Percentiles rank a stretch among this genome's conserved stretches.
These are phyloP conservation scores for Pelusios castaneus DNA, from an alignment of 2,113 vertebrate species.

Conservation along the genomic window DNA sequence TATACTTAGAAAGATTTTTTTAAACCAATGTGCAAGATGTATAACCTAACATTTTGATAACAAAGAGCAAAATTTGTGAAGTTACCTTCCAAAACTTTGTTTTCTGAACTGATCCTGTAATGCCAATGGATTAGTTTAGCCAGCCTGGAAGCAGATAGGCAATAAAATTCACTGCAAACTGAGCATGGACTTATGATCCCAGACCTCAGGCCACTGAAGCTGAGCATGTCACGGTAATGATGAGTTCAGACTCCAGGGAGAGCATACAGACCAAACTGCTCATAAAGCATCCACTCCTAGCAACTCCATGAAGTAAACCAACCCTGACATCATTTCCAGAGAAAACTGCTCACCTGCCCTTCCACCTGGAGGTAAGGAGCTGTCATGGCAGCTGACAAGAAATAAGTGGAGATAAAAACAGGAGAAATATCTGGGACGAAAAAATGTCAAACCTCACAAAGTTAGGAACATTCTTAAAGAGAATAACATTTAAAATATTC, in stretches of 20 bases:
- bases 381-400: constrained; percentile 17
- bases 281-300: background rate
- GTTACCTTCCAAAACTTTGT: background rate
- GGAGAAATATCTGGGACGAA: constrained; percentile 55
- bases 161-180: background rate
- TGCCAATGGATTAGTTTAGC: background rate
- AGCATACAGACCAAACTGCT: constrained; percentile 25
- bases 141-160: background rate
- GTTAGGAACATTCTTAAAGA: background rate
- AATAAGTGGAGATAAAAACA: constrained; percentile 15
- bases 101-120: background rate
- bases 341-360: constrained; percentile 39
- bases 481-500: background rate
- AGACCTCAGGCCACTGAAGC: background rate
- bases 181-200: constrained; percentile 1
- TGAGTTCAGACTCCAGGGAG: constrained; percentile 20
- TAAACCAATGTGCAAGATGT: background rate
- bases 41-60: background rate
- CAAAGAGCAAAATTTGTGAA: background rate
- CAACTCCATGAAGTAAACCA: background rate
- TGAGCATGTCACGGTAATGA: background rate
- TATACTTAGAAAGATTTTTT: rapidly evolving
- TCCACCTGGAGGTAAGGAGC: background rate
- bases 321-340: constrained; percentile 12
- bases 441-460: constrained; percentile 54